Conservation (phyloP, 1,140 invertebrate species). For the Heliothis virescens region DNA sequence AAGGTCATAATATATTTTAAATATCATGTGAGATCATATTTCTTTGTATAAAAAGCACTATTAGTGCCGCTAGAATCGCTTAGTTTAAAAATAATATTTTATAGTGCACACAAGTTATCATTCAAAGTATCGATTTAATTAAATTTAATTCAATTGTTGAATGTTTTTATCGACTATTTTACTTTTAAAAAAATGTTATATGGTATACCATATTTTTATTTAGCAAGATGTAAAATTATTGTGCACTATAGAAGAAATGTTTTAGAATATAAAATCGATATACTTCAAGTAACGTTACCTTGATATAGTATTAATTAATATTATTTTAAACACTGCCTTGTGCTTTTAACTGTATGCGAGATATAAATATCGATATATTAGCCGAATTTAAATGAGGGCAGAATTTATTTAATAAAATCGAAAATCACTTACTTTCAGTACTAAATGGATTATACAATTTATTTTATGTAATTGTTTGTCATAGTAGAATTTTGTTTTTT, state of each 20-base stretch:
- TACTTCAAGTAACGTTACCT: slow-evolving; percentile 44
- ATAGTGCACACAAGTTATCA: not conserved
- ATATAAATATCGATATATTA: slow-evolving; percentile 1
- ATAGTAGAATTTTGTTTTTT: slow-evolving; percentile 31
- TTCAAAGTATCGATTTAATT: no score
- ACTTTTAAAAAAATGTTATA: not conserved
- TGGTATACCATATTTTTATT: not conserved
- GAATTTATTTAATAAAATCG: slow-evolving; percentile 2
- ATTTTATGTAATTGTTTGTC: slow-evolving; percentile 30
- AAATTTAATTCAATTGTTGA: not conserved
- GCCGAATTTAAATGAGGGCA: not conserved
- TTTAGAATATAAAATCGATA: slow-evolving; percentile 8
- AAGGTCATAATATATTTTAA: not conserved
- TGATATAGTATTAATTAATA: slow-evolving; percentile 41
- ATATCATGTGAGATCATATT: slow-evolving; percentile 6
- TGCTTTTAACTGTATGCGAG: not conserved
- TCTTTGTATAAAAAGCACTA: not conserved
- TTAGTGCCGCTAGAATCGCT: not conserved
- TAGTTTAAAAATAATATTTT: not conserved
- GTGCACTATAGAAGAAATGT: slow-evolving; percentile 1
- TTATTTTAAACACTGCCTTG: slow-evolving; percentile 26
- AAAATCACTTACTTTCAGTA: not conserved
- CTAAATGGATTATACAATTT: slow-evolving; percentile 17
- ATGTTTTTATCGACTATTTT: not conserved
- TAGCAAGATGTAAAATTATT: not conserved